phyloP scores from a whole-genome alignment of 2,113 vertebrate genomes.

The Prionailurus viverrinus region DNA sequence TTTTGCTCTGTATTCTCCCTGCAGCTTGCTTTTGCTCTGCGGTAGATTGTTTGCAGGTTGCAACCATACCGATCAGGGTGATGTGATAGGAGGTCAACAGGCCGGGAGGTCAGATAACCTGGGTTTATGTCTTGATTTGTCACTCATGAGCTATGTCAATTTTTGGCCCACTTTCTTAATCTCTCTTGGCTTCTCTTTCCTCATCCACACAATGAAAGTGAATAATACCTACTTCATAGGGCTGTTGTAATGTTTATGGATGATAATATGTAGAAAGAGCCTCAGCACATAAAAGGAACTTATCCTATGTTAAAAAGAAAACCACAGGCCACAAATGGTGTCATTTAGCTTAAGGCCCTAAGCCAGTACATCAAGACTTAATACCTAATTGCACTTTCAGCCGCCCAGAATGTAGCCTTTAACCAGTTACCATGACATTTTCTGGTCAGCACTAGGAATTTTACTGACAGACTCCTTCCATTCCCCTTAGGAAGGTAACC shows the following conservation, averaged over 20 bases:
- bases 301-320: neutral
- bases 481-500: neutral
- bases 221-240: neutral
- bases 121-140: neutral
- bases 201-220: conserved; percentile 10
- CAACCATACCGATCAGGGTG: neutral
- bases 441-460: neutral
- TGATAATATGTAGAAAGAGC: neutral
- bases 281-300: neutral
- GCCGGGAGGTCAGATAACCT: neutral
- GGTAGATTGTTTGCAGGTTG: neutral
- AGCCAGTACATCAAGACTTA: neutral
- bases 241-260: conserved; percentile 1
- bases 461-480: neutral
- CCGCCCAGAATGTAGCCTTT: neutral
- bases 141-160: neutral
- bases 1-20: neutral
- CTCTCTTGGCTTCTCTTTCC: neutral
- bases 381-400: neutral
- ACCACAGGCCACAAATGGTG: neutral
- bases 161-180: neutral
- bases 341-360: neutral
- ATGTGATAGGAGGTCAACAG: neutral
- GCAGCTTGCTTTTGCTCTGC: neutral
- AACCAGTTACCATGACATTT: neutral